A percentile compares a stretch with the other conserved stretches of the same genome.
These are phyloP conservation scores for Chelon auratus DNA, from an alignment of 2,797 vertebrate genomes.

Conservation along the genomic window DNA sequence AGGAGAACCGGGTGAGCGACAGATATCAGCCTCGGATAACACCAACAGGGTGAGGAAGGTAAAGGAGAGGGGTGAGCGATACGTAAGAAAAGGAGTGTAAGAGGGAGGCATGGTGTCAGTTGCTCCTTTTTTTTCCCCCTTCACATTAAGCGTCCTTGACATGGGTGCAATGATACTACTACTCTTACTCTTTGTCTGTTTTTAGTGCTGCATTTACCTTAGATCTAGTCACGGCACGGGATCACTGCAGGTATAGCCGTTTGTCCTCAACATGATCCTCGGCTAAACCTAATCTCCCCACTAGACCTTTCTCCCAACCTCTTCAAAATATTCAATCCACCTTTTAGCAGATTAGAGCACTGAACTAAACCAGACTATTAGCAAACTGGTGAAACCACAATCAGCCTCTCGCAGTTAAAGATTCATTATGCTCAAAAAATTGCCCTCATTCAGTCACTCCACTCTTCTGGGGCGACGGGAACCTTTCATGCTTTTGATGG, in stretches of 20 bases:
- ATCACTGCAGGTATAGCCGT: constrained; percentile 47
- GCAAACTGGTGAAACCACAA: constrained; percentile 37
- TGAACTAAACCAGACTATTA: constrained; percentile 43
- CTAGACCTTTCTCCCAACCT: constrained; percentile 52
- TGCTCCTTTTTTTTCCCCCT: constrained; percentile 67
- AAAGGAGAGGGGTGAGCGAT: constrained; percentile 72
- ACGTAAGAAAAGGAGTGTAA: constrained; percentile 72
- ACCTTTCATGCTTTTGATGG: constrained; percentile 43
- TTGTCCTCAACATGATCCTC: constrained; percentile 68
- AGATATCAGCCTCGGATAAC: constrained; percentile 70
- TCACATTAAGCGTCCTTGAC: constrained; percentile 75
- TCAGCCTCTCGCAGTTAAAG: constrained; percentile 39
- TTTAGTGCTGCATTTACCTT: constrained; percentile 68
- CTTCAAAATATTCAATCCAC: constrained; percentile 35
- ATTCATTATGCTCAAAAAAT: constrained; percentile 49
- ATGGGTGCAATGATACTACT: constrained; percentile 72
- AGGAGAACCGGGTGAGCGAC: constrained; percentile 64
- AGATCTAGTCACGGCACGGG: constrained; percentile 36
- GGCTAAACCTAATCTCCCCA: constrained; percentile 51
- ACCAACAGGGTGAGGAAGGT: constrained; percentile 52
- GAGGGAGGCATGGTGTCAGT: constrained; percentile 74
- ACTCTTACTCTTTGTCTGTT: constrained; percentile 65
- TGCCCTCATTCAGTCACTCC: constrained; percentile 52
- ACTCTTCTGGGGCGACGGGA: constrained; percentile 11
- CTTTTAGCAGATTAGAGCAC: constrained; percentile 29